phyloP scores from a whole-genome alignment of 2,797 vertebrate genomes.

The Myiothlypis chrysogaster region DNA sequence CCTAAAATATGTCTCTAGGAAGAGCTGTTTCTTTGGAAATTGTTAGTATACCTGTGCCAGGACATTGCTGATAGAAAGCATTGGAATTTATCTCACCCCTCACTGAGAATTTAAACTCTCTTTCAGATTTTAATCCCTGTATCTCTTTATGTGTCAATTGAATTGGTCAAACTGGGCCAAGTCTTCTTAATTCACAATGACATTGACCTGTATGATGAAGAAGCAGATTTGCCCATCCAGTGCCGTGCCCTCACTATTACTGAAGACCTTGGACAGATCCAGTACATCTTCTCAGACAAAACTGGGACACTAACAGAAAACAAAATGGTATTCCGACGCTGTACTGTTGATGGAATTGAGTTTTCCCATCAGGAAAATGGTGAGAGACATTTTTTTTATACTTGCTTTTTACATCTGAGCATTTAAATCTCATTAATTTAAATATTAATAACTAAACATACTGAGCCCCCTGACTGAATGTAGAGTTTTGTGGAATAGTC shows the following conservation, averaged over 20 bases:
- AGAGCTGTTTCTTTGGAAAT: background rate
- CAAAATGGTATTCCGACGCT: slow-evolving; percentile 95
- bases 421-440: background rate
- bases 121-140: slow-evolving; percentile 91
- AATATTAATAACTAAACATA: background rate
- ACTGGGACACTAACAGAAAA: slow-evolving; percentile 97
- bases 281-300: slow-evolving; percentile 95
- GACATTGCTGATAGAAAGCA: background rate
- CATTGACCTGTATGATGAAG: slow-evolving; percentile 88
- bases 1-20: background rate
- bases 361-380: slow-evolving; percentile 93
- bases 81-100: background rate
- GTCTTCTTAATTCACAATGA: slow-evolving; percentile 91
- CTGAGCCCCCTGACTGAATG: background rate
- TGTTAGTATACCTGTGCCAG: background rate
- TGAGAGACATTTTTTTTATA: slow-evolving; percentile 32
- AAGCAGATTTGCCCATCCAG: slow-evolving; percentile 81
- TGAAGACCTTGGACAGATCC: slow-evolving; percentile 94
- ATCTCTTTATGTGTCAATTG: slow-evolving; percentile 93
- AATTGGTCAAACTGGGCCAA: slow-evolving; percentile 91
- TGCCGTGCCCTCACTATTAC: slow-evolving; percentile 93
- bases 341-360: slow-evolving; percentile 87
- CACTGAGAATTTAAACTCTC: background rate
- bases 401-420: background rate
- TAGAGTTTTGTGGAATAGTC: background rate